Conservation (phyloP, 2,888 invertebrate genomes). For the Myopa tessellatipennis region DNA sequence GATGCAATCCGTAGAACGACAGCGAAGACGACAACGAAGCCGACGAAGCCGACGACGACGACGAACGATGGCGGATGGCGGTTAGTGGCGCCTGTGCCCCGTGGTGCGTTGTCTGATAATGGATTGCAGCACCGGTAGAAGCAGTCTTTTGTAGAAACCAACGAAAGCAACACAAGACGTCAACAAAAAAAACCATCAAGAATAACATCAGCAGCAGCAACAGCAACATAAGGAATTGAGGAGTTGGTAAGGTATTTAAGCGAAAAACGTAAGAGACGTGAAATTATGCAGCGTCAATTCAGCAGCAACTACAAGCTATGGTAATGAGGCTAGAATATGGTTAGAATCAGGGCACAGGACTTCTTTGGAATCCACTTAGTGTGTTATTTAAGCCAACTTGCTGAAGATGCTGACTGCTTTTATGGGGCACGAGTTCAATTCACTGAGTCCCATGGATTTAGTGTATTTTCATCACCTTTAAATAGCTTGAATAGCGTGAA, state of each 20-base stretch:
- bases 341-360: too few species aligned
- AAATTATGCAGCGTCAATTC: neutral
- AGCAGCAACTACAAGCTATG: neutral
- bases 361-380: too few species aligned
- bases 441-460: too few species aligned
- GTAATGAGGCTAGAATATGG: neutral
- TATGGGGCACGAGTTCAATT: too few species aligned
- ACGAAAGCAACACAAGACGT: constrained; percentile 1
- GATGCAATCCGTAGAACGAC: constrained; percentile 6
- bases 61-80: constrained; percentile 38
- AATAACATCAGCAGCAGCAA: constrained; percentile 1
- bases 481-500: too few species aligned
- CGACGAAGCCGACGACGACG: constrained; percentile 1
- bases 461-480: too few species aligned
- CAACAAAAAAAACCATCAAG: constrained; percentile 5
- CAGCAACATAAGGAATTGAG: constrained; percentile 1
- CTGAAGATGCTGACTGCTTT: too few species aligned
- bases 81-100: constrained; percentile 68
- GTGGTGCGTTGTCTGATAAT: constrained; percentile 68
- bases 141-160: constrained; percentile 15
- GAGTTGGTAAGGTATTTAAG: constrained; percentile 17
- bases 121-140: constrained; percentile 39
- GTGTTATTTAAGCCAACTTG: too few species aligned
- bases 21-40: neutral
- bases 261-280: constrained; percentile 21